Evolutionary conservation across 1,140 invertebrate genomes (phyloP).

Genomic region (Bursaphelenchus mucronatus): DNA sequence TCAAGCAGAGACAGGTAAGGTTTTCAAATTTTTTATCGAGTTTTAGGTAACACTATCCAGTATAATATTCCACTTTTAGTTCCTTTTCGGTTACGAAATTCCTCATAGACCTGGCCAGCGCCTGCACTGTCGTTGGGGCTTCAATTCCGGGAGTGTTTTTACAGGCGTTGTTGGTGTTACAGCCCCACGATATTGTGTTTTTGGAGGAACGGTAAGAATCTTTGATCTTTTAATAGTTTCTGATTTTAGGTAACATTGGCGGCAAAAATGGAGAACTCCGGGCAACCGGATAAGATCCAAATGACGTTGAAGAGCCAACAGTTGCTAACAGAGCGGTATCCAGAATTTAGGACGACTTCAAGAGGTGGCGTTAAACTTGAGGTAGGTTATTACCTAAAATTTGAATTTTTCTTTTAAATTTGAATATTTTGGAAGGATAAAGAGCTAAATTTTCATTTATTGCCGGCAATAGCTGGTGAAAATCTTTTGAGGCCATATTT

Average conservation of each 20-base stretch:
- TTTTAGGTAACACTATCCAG: background rate
- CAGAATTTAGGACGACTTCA: constrained; percentile 39
- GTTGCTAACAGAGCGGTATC: constrained; percentile 40
- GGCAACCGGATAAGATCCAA: constrained; percentile 43
- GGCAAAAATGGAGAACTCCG: constrained; percentile 52
- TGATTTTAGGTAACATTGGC: constrained; percentile 34
- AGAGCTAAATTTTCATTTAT: too few species aligned
- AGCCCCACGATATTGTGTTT: constrained; percentile 50
- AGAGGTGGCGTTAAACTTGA: constrained; percentile 37
- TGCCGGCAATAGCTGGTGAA: too few species aligned
- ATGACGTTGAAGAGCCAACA: constrained; percentile 48
- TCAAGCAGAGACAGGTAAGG: constrained; percentile 46
- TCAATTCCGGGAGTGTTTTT: constrained; percentile 48
- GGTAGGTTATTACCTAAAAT: constrained; percentile 7
- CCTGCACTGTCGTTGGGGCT: constrained; percentile 48
- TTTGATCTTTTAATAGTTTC: background rate
- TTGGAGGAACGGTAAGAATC: constrained; percentile 34
- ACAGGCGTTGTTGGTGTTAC: constrained; percentile 45
- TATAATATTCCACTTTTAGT: constrained; percentile 24
- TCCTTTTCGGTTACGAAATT: constrained; percentile 43
- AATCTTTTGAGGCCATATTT: background rate
- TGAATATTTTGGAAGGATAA: background rate
- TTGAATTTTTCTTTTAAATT: background rate
- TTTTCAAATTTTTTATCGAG: background rate
- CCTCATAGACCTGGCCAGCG: constrained; percentile 44